Evolutionary conservation across 2,888 invertebrate genomes (phyloP).

Genomic region (Ennomos erosarius): DNA sequence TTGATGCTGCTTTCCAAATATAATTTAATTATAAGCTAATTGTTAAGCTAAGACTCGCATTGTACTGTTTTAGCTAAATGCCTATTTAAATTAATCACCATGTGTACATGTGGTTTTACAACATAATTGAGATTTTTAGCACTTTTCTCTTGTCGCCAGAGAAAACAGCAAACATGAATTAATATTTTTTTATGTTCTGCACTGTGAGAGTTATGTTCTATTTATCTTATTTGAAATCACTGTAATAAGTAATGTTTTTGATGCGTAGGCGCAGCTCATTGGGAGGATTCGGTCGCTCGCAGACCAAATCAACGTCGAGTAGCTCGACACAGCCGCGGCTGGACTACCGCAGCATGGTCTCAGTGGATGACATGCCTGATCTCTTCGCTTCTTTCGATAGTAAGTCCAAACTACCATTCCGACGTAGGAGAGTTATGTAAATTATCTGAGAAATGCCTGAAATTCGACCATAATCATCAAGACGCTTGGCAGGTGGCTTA

Average conservation of each 20-base stretch:
- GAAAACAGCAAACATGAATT: too few species aligned
- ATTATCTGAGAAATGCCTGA: too few species aligned
- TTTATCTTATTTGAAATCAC: not conserved
- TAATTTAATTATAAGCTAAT: not conserved
- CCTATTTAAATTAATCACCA: not conserved
- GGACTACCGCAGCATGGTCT: slow-evolving; percentile 97
- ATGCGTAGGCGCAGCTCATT: slow-evolving; percentile 91
- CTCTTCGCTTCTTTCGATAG: slow-evolving; percentile 97
- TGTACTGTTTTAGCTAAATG: not conserved
- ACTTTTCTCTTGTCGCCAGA: too few species aligned
- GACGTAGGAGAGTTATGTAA: too few species aligned
- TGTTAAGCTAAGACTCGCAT: not conserved
- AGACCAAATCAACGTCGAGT: slow-evolving; percentile 87
- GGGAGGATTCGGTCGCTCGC: slow-evolving; percentile 92
- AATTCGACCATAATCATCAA: too few species aligned
- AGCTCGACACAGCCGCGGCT: slow-evolving; percentile 89
- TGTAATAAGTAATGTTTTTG: slow-evolving; percentile 8
- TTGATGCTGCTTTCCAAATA: slow-evolving; percentile 17
- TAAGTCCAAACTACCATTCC: slow-evolving; percentile 80
- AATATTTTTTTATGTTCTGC: not conserved
- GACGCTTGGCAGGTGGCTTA: too few species aligned
- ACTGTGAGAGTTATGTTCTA: not conserved
- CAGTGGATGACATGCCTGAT: slow-evolving; percentile 97
- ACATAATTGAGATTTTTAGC: too few species aligned
- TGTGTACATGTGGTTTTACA: too few species aligned